Evolutionary conservation across 2,113 vertebrate species (phyloP).

Genomic region (Labeo rohita): DNA sequence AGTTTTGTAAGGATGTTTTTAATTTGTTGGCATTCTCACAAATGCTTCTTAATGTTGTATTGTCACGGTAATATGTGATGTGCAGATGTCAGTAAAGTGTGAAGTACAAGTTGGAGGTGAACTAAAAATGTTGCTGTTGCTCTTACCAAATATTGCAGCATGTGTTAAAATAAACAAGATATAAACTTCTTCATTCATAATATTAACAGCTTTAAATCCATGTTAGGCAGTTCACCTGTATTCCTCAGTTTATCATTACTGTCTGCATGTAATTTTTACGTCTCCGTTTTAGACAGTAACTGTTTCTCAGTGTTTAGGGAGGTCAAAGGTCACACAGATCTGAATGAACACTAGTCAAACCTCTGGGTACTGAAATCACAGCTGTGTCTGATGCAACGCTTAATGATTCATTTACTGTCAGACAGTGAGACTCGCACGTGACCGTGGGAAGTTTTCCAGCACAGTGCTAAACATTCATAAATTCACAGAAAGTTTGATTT

Average conservation of each 20-base stretch:
- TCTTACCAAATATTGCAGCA: not conserved
- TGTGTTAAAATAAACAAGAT: not conserved
- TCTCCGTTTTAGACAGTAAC: not conserved
- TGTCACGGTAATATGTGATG: not conserved
- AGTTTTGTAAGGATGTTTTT: not conserved
- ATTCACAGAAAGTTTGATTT: not conserved
- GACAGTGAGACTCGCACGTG: not conserved
- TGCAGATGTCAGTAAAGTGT: not conserved
- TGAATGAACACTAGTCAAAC: not conserved
- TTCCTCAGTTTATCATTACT: not conserved
- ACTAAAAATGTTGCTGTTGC: not conserved
- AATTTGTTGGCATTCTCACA: not conserved
- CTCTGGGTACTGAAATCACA: not conserved
- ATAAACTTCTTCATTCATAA: not conserved
- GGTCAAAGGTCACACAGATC: not conserved
- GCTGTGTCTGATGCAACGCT: not conserved
- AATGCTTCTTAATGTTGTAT: not conserved
- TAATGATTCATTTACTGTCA: not conserved
- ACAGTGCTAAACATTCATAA: not conserved
- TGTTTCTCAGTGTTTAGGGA: not conserved
- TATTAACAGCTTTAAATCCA: not conserved
- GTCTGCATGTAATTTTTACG: not conserved
- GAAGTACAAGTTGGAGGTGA: not conserved
- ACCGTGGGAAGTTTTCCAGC: not conserved
- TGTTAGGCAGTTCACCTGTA: not conserved